phyloP scores from a whole-genome alignment of 2,888 invertebrate genomes.

The Drosophila setosimentum region DNA sequence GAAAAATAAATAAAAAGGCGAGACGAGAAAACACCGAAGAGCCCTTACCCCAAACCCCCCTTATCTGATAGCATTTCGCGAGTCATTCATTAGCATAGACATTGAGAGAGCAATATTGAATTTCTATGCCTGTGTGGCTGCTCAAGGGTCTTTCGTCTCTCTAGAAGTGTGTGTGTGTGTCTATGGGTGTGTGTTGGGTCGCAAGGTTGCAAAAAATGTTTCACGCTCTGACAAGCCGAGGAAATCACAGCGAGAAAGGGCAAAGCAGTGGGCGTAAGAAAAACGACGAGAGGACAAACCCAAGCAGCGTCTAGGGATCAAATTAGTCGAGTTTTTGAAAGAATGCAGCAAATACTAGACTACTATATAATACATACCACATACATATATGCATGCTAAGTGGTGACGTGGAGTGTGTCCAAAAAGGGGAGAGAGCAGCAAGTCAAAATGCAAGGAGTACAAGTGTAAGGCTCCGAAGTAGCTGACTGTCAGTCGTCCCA shows the following conservation, averaged over 20 bases:
- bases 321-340: slow-evolving; percentile 67
- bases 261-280: slow-evolving; percentile 38
- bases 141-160: slow-evolving; percentile 10
- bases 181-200: slow-evolving; percentile 42
- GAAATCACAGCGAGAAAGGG: slow-evolving; percentile 56
- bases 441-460: slow-evolving; percentile 29
- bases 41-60: background rate
- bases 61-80: slow-evolving; percentile 35
- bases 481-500: slow-evolving; percentile 54
- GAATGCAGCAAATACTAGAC: slow-evolving; percentile 67
- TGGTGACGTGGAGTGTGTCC: slow-evolving; percentile 54
- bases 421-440: slow-evolving; percentile 26
- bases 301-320: slow-evolving; percentile 75
- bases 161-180: background rate
- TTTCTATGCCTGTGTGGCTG: slow-evolving; percentile 64
- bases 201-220: slow-evolving; percentile 75
- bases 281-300: slow-evolving; percentile 34
- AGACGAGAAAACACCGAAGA: slow-evolving; percentile 41
- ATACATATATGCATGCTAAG: slow-evolving; percentile 52
- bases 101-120: slow-evolving; percentile 73
- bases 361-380: background rate
- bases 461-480: slow-evolving; percentile 41
- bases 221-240: slow-evolving; percentile 60
- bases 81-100: slow-evolving; percentile 75
- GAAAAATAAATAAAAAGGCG: slow-evolving; percentile 75